A percentile compares a stretch with the other conserved stretches of the same genome.
Evolutionary conservation across 2,797 vertebrate species (phyloP).

Genomic region (Darevskia nairensis): DNA sequence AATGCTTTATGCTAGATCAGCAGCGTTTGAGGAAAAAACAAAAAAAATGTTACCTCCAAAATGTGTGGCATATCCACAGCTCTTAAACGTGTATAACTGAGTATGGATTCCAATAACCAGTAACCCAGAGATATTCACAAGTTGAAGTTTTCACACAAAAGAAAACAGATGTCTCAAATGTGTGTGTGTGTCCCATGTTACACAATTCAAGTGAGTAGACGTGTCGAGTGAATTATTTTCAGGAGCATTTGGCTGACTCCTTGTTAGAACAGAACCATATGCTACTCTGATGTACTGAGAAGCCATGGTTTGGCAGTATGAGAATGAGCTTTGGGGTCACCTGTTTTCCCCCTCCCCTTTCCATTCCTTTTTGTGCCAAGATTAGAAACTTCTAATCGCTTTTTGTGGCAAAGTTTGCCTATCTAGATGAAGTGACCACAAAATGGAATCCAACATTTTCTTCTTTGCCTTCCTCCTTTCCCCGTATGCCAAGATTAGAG

Average conservation of each 20-base stretch:
- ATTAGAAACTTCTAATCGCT: background rate
- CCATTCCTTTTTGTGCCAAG: background rate
- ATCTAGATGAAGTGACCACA: background rate
- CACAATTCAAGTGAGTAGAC: background rate
- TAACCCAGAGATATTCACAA: background rate
- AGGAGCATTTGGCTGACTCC: background rate
- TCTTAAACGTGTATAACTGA: constrained; percentile 36
- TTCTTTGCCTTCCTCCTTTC: too few relatives aligned
- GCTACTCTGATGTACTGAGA: background rate
- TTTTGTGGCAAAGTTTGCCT: background rate
- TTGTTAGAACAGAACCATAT: background rate
- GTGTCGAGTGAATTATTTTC: background rate
- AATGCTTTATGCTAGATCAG: constrained; percentile 47
- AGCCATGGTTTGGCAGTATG: background rate
- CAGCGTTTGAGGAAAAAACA: constrained; percentile 49
- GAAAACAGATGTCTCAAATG: background rate
- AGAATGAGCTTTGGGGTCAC: background rate
- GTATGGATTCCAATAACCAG: background rate
- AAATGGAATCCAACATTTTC: too few relatives aligned
- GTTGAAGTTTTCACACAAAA: background rate
- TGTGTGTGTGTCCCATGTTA: background rate
- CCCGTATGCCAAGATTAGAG: background rate
- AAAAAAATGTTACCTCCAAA: constrained; percentile 50
- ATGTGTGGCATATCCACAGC: constrained; percentile 36
- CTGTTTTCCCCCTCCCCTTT: too few relatives aligned